These are phyloP conservation scores for Planococcus citri DNA, from an alignment of 1,140 invertebrate species.

Conservation along the genomic window DNA sequence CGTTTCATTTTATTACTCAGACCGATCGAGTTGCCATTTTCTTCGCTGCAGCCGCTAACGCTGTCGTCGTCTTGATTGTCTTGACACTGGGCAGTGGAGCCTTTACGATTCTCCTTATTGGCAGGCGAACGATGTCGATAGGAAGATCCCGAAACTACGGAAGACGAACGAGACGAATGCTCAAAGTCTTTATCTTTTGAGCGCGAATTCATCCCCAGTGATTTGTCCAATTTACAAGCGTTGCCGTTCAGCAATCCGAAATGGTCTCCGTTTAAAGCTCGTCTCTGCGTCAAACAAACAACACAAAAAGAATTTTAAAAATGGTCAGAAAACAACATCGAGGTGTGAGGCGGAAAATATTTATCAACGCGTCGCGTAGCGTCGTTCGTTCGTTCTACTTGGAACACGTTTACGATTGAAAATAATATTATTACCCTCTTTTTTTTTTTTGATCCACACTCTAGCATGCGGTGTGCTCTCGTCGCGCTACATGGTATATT, in stretches of 20 bases:
- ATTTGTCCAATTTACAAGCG: neutral
- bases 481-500: too few relatives aligned
- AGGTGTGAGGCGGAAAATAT: too few relatives aligned
- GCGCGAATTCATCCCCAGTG: neutral
- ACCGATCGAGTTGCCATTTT: neutral
- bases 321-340: too few relatives aligned
- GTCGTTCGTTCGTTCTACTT: too few relatives aligned
- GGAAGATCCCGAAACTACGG: neutral
- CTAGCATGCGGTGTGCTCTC: too few relatives aligned
- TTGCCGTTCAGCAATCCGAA: neutral
- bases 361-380: too few relatives aligned
- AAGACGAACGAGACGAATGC: constrained; percentile 13
- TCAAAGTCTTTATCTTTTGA: neutral
- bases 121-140: neutral
- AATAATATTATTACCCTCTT: too few relatives aligned
- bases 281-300: neutral
- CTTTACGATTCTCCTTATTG: neutral
- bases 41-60: too few relatives aligned
- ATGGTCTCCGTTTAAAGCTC: neutral
- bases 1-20: neutral
- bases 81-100: neutral
- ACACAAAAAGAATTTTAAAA: neutral
- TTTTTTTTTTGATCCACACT: too few relatives aligned
- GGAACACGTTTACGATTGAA: too few relatives aligned
- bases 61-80: neutral